A percentile compares a stretch with the other conserved stretches of the same genome.
Conservation (phyloP, 2,888 invertebrate species). For the Heliothis peltigera region DNA sequence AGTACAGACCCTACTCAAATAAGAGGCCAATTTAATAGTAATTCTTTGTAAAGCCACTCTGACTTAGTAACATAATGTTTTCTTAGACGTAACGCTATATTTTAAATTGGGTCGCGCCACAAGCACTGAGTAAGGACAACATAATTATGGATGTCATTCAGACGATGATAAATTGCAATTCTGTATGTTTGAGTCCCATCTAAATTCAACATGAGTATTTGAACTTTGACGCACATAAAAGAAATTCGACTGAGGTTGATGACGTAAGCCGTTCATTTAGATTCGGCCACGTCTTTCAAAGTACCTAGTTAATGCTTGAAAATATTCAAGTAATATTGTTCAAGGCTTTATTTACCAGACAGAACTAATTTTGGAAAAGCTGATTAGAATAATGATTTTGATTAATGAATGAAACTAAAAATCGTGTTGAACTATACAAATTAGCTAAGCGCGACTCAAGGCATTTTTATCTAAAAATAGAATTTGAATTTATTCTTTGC, state of each 20-base stretch:
- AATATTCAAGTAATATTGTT: constrained; percentile 21
- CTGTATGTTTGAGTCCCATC: constrained; percentile 76
- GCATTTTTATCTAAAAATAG: not conserved
- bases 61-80: constrained; percentile 58
- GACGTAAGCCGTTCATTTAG: constrained; percentile 67
- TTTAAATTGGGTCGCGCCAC: constrained; percentile 75
- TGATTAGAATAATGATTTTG: not conserved
- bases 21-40: constrained; percentile 41
- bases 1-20: constrained; percentile 39
- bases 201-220: constrained; percentile 83
- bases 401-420: too few species aligned
- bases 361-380: not conserved
- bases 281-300: constrained; percentile 75
- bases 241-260: constrained; percentile 73
- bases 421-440: not conserved
- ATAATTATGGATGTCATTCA: constrained; percentile 81
- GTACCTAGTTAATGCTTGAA: constrained; percentile 34
- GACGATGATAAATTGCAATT: constrained; percentile 80
- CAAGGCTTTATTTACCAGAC: not conserved
- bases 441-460: not conserved
- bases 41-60: constrained; percentile 30
- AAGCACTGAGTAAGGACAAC: constrained; percentile 80
- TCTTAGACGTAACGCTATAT: constrained; percentile 63
- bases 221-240: constrained; percentile 83
- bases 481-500: not conserved